A percentile compares a stretch with the other conserved stretches of the same genome.
Evolutionary conservation across 2,113 vertebrate genomes (phyloP).

Genomic region (Marcusenius ussheri): DNA sequence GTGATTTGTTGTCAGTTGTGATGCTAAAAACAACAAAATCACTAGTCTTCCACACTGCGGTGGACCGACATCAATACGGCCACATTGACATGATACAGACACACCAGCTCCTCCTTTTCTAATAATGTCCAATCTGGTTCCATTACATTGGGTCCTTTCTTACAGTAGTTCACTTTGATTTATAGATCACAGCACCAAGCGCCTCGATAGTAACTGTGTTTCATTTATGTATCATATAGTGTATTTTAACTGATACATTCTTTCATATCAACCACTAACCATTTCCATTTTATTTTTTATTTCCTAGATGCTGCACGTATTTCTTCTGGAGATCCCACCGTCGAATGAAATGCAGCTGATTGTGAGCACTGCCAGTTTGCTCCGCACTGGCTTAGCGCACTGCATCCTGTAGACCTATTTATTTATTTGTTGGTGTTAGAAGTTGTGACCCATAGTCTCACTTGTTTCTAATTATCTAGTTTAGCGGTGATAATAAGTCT

Average conservation of each 20-base stretch:
- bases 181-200: background rate
- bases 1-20: slow-evolving; percentile 58
- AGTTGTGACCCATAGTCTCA: background rate
- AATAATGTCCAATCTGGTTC: background rate
- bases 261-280: background rate
- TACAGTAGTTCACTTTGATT: background rate
- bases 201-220: background rate
- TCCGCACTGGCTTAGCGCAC: background rate
- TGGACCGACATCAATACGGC: slow-evolving; percentile 30
- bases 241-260: background rate
- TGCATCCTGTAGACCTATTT: background rate
- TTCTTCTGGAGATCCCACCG: background rate
- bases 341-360: background rate
- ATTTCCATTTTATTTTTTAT: background rate
- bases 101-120: background rate
- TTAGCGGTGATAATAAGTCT: background rate
- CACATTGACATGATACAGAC: background rate
- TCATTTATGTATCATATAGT: background rate
- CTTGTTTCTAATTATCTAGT: background rate
- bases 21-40: slow-evolving; percentile 68
- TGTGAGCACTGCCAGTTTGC: background rate
- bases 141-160: background rate
- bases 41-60: slow-evolving; percentile 67
- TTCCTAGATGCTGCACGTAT: background rate
- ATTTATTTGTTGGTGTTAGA: background rate